Conservation (phyloP, 1,140 invertebrate genomes). For the Paracyclopina nana region DNA sequence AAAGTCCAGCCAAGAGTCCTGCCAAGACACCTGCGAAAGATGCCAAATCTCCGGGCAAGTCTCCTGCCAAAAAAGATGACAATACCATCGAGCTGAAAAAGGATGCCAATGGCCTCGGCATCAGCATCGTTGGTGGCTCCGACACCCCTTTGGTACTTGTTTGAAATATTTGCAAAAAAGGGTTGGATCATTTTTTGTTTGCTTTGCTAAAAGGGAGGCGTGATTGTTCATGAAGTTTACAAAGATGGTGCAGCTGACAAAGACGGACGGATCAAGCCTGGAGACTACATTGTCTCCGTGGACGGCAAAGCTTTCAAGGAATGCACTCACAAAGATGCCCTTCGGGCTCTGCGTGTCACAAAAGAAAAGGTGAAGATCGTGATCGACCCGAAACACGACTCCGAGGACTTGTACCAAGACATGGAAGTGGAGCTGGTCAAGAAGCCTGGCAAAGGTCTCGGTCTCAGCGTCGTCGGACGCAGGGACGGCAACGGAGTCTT, state of each 20-base stretch:
- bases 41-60: conserved; percentile 14
- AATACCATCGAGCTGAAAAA: conserved; percentile 27
- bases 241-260: conserved; percentile 55
- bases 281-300: conserved; percentile 5
- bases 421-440: conserved; percentile 76
- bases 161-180: not conserved
- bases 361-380: conserved; percentile 11
- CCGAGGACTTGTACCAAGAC: conserved; percentile 49
- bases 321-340: not conserved
- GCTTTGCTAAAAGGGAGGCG: conserved; percentile 41
- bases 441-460: conserved; percentile 77
- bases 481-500: conserved; percentile 72
- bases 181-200: not conserved
- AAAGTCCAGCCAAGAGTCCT: not conserved
- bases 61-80: conserved; percentile 6
- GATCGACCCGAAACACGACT: conserved; percentile 23
- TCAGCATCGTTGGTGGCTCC: conserved; percentile 68
- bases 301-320: not conserved
- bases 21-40: conserved; percentile 8
- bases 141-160: conserved; percentile 45
- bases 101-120: conserved; percentile 62
- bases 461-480: conserved; percentile 65
- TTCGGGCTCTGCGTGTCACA: not conserved
- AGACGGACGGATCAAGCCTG: conserved; percentile 2
- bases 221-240: conserved; percentile 80